A percentile compares a stretch with the other conserved stretches of the same genome.
phyloP scores from a whole-genome alignment of 1,140 invertebrate genomes.

The Drosophila murphyi region DNA sequence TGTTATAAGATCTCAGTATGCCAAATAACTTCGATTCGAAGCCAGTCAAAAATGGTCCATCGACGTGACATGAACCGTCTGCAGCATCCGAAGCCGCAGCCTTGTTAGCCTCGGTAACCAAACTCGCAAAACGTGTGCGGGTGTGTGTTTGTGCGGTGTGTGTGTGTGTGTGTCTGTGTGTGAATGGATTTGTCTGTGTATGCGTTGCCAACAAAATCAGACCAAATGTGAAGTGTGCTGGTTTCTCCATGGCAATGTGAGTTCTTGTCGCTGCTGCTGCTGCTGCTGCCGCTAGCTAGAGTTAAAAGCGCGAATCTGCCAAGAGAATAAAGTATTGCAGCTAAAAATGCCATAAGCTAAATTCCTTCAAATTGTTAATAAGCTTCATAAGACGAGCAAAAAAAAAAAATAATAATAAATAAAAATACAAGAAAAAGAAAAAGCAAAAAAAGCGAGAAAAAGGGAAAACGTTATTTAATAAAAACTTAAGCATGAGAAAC shows the following conservation, averaged over 20 bases:
- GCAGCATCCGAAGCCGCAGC: constrained; percentile 57
- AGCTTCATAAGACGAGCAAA: constrained; percentile 1
- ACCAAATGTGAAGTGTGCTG: constrained; percentile 47
- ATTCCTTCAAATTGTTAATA: constrained; percentile 43
- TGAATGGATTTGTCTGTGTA: constrained; percentile 6
- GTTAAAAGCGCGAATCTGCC: constrained; percentile 33
- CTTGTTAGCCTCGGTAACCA: constrained; percentile 44
- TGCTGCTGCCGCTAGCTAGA: constrained; percentile 62
- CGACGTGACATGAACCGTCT: constrained; percentile 74
- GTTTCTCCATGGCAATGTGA: constrained; percentile 23
- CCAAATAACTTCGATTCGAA: constrained; percentile 68
- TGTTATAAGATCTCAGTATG: constrained; percentile 58
- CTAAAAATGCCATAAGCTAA: constrained; percentile 30
- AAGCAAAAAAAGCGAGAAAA: constrained; percentile 40
- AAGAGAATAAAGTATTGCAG: constrained; percentile 33
- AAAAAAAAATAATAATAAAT: too few species aligned
- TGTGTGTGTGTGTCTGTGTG: constrained; percentile 12
- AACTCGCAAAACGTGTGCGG: constrained; percentile 64
- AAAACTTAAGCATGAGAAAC: constrained; percentile 58
- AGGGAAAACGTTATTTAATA: constrained; percentile 35
- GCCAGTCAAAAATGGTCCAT: constrained; percentile 82
- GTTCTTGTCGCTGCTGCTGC: constrained; percentile 36
- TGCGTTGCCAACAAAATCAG: constrained; percentile 36
- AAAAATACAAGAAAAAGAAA: background rate
- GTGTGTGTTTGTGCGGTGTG: constrained; percentile 40